Evolutionary conservation across 2,113 vertebrate species (phyloP).

Genomic region (Hemiscyllium ocellatum): DNA sequence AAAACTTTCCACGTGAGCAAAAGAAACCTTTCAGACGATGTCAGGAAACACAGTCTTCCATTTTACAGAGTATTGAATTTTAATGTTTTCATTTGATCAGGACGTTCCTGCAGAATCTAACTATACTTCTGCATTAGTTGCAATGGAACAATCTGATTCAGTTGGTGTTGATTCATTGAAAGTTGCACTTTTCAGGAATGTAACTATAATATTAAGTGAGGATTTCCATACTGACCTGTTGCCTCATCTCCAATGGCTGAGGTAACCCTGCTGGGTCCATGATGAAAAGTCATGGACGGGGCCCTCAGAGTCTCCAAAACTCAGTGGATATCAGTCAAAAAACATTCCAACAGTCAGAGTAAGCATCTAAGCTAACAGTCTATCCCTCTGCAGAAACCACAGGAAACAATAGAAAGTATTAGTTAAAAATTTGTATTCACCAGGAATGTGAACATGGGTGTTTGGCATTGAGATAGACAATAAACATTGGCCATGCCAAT

Average conservation of each 20-base stretch:
- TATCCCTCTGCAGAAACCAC: neutral
- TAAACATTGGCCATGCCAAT: too few relatives aligned
- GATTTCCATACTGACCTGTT: neutral
- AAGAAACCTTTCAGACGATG: too few relatives aligned
- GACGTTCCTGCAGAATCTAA: too few relatives aligned
- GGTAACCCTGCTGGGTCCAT: neutral
- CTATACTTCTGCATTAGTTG: too few relatives aligned
- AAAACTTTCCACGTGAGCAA: too few relatives aligned
- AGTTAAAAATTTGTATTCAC: neutral
- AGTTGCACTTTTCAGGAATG: too few relatives aligned
- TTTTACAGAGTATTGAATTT: too few relatives aligned
- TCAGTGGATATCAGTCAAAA: neutral
- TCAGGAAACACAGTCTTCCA: too few relatives aligned
- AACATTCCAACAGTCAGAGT: neutral
- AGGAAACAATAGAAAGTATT: neutral
- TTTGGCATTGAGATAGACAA: neutral
- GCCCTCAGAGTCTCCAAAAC: neutral
- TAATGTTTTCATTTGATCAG: too few relatives aligned
- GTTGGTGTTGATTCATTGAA: too few relatives aligned
- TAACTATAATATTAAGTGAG: neutral
- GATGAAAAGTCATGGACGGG: neutral
- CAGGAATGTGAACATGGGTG: neutral
- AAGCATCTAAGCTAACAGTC: neutral
- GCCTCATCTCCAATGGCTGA: neutral
- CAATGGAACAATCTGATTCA: too few relatives aligned